Conservation (phyloP, 1,140 invertebrate genomes). For the Drosophila tropicalis region DNA sequence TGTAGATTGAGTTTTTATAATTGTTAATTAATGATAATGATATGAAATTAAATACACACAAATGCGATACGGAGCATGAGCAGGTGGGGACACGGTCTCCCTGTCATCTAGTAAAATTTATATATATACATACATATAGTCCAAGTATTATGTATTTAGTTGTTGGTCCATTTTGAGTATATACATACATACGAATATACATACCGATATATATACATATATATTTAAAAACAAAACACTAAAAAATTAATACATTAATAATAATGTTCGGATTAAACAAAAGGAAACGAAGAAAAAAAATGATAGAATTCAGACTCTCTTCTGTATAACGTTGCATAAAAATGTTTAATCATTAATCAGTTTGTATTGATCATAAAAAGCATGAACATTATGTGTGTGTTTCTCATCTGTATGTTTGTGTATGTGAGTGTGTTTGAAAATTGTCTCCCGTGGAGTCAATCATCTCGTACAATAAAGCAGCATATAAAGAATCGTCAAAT, state of each 20-base stretch:
- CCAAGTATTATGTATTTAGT: conserved; percentile 79
- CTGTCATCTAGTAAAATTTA: conserved; percentile 46
- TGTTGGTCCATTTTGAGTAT: conserved; percentile 76
- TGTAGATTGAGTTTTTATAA: conserved; percentile 59
- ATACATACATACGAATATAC: conserved; percentile 56
- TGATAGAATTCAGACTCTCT: conserved; percentile 43
- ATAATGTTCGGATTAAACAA: conserved; percentile 16
- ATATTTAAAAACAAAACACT: conserved; percentile 33
- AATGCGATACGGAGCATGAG: conserved; percentile 10
- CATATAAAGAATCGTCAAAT: conserved; percentile 62
- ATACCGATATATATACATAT: conserved; percentile 35
- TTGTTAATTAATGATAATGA: conserved; percentile 60
- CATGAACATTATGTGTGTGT: conserved; percentile 47
- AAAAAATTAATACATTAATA: conserved; percentile 41
- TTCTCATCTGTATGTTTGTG: conserved; percentile 35
- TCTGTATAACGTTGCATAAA: conserved; percentile 61
- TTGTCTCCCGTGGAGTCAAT: conserved; percentile 72
- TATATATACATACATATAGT: conserved; percentile 59
- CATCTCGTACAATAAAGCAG: conserved; percentile 71
- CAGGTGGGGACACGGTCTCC: conserved; percentile 4
- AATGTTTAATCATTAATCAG: conserved; percentile 73
- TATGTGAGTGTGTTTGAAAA: conserved; percentile 46
- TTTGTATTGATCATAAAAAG: conserved; percentile 65
- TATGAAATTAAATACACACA: conserved; percentile 31
- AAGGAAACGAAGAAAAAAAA: conserved; percentile 4